Percentiles rank a stretch among this genome's conserved stretches.
phyloP scores from a whole-genome alignment of 64 coral and sea anemone genomes.

The Stichodactyla helianthus region DNA sequence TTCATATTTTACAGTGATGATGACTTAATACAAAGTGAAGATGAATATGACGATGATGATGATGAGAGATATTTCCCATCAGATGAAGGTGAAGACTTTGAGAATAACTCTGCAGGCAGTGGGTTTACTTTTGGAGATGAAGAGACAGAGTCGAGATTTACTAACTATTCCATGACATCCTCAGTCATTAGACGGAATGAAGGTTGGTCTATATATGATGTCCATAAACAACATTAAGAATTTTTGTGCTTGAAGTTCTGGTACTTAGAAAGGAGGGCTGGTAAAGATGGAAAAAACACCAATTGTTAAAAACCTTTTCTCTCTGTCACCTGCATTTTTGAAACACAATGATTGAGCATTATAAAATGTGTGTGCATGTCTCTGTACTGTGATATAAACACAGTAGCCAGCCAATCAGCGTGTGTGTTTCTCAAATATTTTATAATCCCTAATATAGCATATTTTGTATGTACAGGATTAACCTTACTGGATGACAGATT shows the following conservation, averaged over 20 bases:
- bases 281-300: too few species aligned
- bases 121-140: slow-evolving; percentile 73
- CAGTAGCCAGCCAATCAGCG: too few species aligned
- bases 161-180: slow-evolving; percentile 93
- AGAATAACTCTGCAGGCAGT: slow-evolving; percentile 38
- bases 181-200: slow-evolving; percentile 86
- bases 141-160: slow-evolving; percentile 89
- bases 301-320: too few species aligned
- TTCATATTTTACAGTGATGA: slow-evolving; percentile 30
- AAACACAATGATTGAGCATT: too few species aligned
- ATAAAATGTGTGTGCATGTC: too few species aligned
- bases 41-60: slow-evolving; percentile 25
- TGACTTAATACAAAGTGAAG: slow-evolving; percentile 42
- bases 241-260: too few species aligned
- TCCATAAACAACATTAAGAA: too few species aligned
- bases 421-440: too few species aligned
- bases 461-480: slow-evolving; percentile 40
- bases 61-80: slow-evolving; percentile 62
- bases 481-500: slow-evolving; percentile 90
- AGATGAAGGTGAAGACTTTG: slow-evolving; percentile 60
- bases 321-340: too few species aligned
- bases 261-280: too few species aligned
- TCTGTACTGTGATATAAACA: too few species aligned
- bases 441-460: background rate
- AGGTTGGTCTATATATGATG: slow-evolving; percentile 26